Base-by-base conservation (phyloP, 2,888 invertebrate genomes). In the Acanthosepion lycidas region DNA sequence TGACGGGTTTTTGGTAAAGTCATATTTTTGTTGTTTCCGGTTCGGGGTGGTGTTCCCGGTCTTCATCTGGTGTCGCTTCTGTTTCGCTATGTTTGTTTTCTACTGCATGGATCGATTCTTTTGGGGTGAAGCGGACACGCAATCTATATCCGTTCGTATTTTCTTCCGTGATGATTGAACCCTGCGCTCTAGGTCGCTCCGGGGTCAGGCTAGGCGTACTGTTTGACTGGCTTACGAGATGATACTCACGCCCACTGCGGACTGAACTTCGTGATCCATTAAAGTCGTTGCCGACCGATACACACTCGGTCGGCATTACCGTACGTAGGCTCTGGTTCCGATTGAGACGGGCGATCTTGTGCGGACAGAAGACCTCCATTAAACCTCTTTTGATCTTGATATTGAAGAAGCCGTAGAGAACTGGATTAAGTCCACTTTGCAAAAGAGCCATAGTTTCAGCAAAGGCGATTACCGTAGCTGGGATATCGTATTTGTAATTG, bases 321-420 rank as follows among this genome's bases (percentile, higher is more conserved):
- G 95, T 95, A 64, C 95, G 94, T 49, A 95, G 94, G 91, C 95
- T 95, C 2, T 94, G 8, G 95, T 95, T 48, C 92, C 92, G 91
- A 92, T 95, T 94, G 9, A 93, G 64, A 33, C 51, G 59, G 9
- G 93, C 91, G 28, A 95, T 93, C 53, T 94, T 94, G 33, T 95
- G 92, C 5, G 96, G 96, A 94, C 96, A 96, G 94, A 96, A 96
- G 23, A 96, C 95, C 94, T 96, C 96, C 59, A 95, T 95, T 53
- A 96, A 94, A 18, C 96, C 96, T 42, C 96, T 95, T 91, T 96
- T 96, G 55, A 97, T 95, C 95, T 97, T 97, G 55, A 97, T 96
- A 95, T 97, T 97, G 96, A 97, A 97, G 95, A 97, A 97, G 91
- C 97, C 97, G 96, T 97, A 97, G 59, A 97, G 96, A 28, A 97